Evolutionary conservation across 2,113 vertebrate species (phyloP).

Genomic region (Okapia johnstoni): DNA sequence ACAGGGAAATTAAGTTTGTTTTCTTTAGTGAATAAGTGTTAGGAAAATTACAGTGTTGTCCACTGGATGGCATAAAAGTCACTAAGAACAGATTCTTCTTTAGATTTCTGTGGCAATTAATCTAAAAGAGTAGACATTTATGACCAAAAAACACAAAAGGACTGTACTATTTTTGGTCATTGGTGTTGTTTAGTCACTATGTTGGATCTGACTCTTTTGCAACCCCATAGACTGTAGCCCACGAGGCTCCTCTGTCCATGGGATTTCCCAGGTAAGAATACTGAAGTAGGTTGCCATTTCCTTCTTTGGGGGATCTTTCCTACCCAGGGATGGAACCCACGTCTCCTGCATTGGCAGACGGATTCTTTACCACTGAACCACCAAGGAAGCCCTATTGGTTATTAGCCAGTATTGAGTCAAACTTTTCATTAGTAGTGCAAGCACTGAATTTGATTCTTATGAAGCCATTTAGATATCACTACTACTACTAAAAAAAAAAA

Average conservation of each 20-base stretch:
- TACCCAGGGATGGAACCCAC: not conserved
- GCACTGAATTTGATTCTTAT: not conserved
- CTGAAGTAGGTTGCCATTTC: not conserved
- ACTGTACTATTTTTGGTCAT: not conserved
- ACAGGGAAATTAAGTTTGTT: constrained; percentile 55
- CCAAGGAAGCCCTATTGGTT: not conserved
- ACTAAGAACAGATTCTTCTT: constrained; percentile 46
- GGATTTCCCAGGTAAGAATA: not conserved
- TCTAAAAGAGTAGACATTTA: not conserved
- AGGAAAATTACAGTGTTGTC: constrained; percentile 54
- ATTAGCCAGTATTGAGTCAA: not conserved
- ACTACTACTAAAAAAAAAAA: not conserved
- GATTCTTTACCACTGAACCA: not conserved
- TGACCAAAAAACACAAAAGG: not conserved
- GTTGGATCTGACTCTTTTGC: not conserved
- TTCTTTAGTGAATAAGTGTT: constrained; percentile 55
- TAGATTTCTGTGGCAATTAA: constrained; percentile 35
- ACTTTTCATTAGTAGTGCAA: not conserved
- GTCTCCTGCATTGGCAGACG: not conserved
- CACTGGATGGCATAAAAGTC: constrained; percentile 54
- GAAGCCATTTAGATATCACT: not conserved
- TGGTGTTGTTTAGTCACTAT: not conserved
- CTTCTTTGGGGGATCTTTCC: not conserved
- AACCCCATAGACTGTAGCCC: not conserved
- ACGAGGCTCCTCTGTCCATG: not conserved